A percentile compares a stretch with the other conserved stretches of the same genome.
phyloP scores from a whole-genome alignment of 2,113 vertebrate genomes.

The Typhlomys cinereus region DNA sequence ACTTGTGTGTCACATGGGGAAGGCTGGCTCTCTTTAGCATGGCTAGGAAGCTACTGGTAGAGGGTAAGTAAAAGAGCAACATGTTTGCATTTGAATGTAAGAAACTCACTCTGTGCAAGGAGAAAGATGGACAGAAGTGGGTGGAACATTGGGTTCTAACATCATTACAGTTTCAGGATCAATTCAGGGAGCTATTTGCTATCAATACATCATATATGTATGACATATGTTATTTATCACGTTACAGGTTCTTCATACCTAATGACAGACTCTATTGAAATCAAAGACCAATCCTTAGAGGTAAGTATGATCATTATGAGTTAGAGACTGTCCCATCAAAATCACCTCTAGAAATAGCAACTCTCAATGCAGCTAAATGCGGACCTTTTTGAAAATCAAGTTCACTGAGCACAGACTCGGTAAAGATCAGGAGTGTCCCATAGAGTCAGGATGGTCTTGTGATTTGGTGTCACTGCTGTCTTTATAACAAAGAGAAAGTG shows the following conservation, averaged over 20 bases:
- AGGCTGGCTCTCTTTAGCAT: background rate
- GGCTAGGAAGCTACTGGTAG: too few species aligned
- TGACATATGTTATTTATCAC: background rate
- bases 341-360: background rate
- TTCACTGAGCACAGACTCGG: background rate
- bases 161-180: slow-evolving; percentile 4
- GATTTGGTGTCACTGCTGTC: background rate
- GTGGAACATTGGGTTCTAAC: background rate
- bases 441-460: background rate
- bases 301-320: background rate
- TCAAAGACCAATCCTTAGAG: background rate
- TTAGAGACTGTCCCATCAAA: background rate
- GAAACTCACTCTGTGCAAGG: background rate
- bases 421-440: background rate
- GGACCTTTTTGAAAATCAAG: background rate
- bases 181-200: background rate
- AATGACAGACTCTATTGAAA: background rate
- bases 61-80: background rate
- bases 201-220: background rate
- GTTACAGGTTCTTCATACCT: background rate
- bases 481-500: background rate
- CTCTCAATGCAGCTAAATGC: background rate
- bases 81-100: background rate
- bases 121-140: background rate
- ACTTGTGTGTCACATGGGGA: background rate